These are phyloP conservation scores for Paedocypris micromegethes DNA, from an alignment of 2,797 vertebrate species.

Conservation along the genomic window DNA sequence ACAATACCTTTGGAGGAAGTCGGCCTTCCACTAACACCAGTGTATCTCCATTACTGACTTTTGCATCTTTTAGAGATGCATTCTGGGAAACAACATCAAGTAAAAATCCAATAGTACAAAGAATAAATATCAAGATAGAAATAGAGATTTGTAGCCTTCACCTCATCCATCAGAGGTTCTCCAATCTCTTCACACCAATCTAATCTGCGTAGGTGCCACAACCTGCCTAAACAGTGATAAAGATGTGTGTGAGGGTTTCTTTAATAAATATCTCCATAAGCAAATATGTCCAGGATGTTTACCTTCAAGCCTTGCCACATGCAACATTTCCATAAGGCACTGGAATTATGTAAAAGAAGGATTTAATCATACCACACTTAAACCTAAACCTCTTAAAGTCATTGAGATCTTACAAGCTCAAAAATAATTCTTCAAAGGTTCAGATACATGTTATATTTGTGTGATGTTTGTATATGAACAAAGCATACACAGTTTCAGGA, in stretches of 20 bases:
- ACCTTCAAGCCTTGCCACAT: conserved; percentile 79
- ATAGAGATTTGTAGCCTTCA: conserved; percentile 50
- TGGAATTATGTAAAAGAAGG: conserved; percentile 52
- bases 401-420: no score
- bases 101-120: not conserved
- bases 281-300: conserved; percentile 40
- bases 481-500: not conserved
- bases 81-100: conserved; percentile 61
- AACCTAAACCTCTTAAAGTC: no score
- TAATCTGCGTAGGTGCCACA: conserved; percentile 86
- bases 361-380: no score
- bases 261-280: not conserved
- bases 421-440: no score
- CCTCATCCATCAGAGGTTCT: conserved; percentile 82
- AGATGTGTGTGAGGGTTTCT: not conserved
- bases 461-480: no score
- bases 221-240: conserved; percentile 64
- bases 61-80: conserved; percentile 75
- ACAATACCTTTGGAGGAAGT: conserved; percentile 78
- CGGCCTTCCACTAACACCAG: conserved; percentile 82
- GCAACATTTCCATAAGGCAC: conserved; percentile 84
- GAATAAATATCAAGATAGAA: not conserved
- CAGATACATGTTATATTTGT: no score
- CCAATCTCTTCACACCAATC: conserved; percentile 94
- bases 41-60: conserved; percentile 79